Base-by-base conservation (phyloP, 1,140 invertebrate genomes). In the Teleopsis dalmanni region DNA sequence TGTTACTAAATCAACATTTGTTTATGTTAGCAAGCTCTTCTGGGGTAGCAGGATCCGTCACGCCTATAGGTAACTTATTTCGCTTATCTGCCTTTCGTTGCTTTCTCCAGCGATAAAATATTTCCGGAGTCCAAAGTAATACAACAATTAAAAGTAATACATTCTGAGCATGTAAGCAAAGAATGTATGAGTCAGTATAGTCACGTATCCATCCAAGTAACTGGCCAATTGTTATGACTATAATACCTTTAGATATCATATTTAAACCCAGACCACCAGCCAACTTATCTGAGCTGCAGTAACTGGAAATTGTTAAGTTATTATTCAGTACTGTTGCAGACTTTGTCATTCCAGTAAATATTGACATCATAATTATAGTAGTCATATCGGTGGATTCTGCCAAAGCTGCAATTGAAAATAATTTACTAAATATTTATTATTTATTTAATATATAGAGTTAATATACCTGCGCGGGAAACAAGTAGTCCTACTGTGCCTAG, bases 191-290 rank as follows among this genome's bases (percentile, higher is more conserved):
- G 1, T 63, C 63, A 4, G 76, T 78, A 23, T 75, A 75, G 55
- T 84, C 82, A 56, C 82, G 73, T 31, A 83, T 72, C 72, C 77
- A 81, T 27, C 84, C 85, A 13, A 85, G 69, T 47, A 84, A 59
- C 52, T 82, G 82, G 14, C 84, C 83, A 13, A 84, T 59, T 1
- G 73, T 74, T 2, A 83, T 75, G 1, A 84, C 78, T 21, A 81
- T 76, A 2, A 85, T 59, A 18, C 83, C 83, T 69, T 85, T 87
- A 2, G 75, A 74, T 16, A 87, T 76, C 84, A 87, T 86, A 46
- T 80, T 83, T 2, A 86, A 70, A 13, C 84, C 84, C 23, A 84
- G 72, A 1, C 83, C 84, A 14, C 80, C 77, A 0, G 84, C 81
- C 14, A 86, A 70, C 48, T 76, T 78, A 7, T 76, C 72, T 25